phyloP scores from a whole-genome alignment of 2,797 vertebrate species.

The Xiphophorus birchmanni region DNA sequence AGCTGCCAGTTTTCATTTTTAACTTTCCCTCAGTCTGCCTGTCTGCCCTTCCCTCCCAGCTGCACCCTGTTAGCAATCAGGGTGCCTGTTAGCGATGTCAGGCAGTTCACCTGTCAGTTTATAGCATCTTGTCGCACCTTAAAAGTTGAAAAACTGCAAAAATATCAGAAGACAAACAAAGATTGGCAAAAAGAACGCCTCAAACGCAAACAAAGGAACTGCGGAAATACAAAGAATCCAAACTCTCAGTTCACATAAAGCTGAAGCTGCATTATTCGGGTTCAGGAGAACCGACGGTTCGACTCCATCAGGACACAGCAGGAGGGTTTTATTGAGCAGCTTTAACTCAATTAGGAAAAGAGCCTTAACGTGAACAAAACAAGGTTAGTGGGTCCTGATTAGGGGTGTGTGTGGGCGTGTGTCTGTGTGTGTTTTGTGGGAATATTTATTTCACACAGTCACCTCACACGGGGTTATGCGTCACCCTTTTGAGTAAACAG shows the following conservation, averaged over 20 bases:
- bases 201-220: not conserved
- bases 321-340: conserved; percentile 50
- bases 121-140: not conserved
- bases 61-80: too few relatives aligned
- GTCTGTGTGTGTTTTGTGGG: conserved; percentile 8
- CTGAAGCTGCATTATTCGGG: not conserved
- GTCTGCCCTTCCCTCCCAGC: too few relatives aligned
- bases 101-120: not conserved
- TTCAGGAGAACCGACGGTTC: conserved; percentile 17
- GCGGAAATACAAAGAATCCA: not conserved
- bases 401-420: not conserved
- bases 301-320: conserved; percentile 34
- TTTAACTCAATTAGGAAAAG: conserved; percentile 62
- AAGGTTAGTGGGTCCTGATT: conserved; percentile 53
- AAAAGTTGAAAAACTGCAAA: not conserved
- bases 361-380: conserved; percentile 53
- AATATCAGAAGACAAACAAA: not conserved
- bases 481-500: conserved; percentile 1
- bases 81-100: too few relatives aligned
- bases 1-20: too few relatives aligned
- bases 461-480: not conserved
- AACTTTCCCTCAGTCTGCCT: too few relatives aligned
- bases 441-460: conserved; percentile 13
- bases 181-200: not conserved
- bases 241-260: not conserved